phyloP scores from a whole-genome alignment of 2,797 vertebrate species.

The Lepilemur ruficaudatus region DNA sequence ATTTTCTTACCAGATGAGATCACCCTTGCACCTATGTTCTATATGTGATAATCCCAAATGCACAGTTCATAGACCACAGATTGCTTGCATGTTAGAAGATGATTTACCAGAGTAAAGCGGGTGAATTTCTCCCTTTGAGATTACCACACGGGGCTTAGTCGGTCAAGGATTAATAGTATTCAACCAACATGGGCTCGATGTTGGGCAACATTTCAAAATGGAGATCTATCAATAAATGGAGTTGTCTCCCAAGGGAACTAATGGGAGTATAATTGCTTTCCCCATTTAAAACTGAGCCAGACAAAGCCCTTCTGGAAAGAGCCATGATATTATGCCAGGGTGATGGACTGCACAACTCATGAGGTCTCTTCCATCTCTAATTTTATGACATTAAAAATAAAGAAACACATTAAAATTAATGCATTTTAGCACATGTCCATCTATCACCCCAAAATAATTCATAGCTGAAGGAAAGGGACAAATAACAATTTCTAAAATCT shows the following conservation, averaged over 20 bases:
- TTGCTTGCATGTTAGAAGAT: neutral
- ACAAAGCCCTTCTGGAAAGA: slow-evolving; percentile 75
- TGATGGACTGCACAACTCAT: slow-evolving; percentile 69
- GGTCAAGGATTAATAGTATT: slow-evolving; percentile 59
- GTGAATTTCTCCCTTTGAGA: neutral
- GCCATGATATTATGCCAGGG: slow-evolving; percentile 69
- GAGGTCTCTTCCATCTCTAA: slow-evolving; percentile 70
- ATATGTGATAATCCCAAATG: neutral
- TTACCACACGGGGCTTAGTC: neutral
- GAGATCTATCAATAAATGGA: slow-evolving; percentile 75
- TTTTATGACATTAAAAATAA: slow-evolving; percentile 80
- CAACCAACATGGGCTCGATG: slow-evolving; percentile 53
- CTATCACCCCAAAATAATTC: slow-evolving; percentile 76
- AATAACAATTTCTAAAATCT: slow-evolving; percentile 74
- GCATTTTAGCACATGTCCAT: slow-evolving; percentile 71
- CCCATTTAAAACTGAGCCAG: slow-evolving; percentile 77
- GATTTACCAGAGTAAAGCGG: neutral
- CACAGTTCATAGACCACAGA: neutral
- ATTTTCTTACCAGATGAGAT: slow-evolving; percentile 56
- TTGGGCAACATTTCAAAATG: slow-evolving; percentile 77
- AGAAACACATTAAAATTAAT: slow-evolving; percentile 80
- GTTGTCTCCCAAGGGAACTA: slow-evolving; percentile 71
- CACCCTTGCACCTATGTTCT: slow-evolving; percentile 49
- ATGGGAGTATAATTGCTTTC: slow-evolving; percentile 75
- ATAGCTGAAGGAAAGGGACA: slow-evolving; percentile 69